phyloP scores from a whole-genome alignment of 2,888 invertebrate genomes.

The Platypus cylindrus region DNA sequence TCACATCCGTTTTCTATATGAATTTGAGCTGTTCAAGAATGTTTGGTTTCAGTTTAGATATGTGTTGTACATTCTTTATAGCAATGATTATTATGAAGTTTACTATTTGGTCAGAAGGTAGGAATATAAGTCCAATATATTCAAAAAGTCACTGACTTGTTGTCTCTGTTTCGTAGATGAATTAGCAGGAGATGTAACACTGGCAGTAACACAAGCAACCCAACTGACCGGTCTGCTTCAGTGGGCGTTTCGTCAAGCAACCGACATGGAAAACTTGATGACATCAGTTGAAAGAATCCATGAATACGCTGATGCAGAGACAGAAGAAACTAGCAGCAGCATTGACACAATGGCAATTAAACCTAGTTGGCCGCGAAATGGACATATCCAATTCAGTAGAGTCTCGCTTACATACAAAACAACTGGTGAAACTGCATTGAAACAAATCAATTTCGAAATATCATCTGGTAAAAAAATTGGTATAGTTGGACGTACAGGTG shows the following conservation, averaged over 20 bases:
- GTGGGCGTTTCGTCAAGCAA: conserved; percentile 63
- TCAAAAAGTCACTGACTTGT: no score
- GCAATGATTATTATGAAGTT: conserved; percentile 17
- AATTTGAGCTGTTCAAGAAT: conserved; percentile 22
- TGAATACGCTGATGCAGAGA: conserved; percentile 61
- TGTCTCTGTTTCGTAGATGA: conserved; percentile 24
- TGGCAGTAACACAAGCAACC: conserved; percentile 32
- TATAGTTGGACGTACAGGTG: conserved; percentile 70
- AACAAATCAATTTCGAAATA: conserved; percentile 39
- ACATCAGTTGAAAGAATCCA: conserved; percentile 80
- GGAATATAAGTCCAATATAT: no score
- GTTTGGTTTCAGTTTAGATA: conserved; percentile 28
- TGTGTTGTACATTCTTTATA: conserved; percentile 20
- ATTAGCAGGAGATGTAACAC: conserved; percentile 30
- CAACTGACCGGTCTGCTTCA: conserved; percentile 47
- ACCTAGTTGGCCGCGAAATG: conserved; percentile 56
- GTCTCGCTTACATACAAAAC: conserved; percentile 60
- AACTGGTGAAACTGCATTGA: conserved; percentile 50
- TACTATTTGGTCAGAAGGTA: conserved; percentile 16
- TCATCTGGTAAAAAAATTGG: conserved; percentile 59
- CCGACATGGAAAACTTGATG: conserved; percentile 56
- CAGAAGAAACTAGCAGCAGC: conserved; percentile 36
- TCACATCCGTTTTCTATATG: conserved; percentile 29
- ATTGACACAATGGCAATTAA: conserved; percentile 10
- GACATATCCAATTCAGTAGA: conserved; percentile 51